A percentile compares a stretch with the other conserved stretches of the same genome.
These are phyloP conservation scores for Agapornis canus DNA, from an alignment of 2,797 vertebrate genomes.

Conservation along the genomic window DNA sequence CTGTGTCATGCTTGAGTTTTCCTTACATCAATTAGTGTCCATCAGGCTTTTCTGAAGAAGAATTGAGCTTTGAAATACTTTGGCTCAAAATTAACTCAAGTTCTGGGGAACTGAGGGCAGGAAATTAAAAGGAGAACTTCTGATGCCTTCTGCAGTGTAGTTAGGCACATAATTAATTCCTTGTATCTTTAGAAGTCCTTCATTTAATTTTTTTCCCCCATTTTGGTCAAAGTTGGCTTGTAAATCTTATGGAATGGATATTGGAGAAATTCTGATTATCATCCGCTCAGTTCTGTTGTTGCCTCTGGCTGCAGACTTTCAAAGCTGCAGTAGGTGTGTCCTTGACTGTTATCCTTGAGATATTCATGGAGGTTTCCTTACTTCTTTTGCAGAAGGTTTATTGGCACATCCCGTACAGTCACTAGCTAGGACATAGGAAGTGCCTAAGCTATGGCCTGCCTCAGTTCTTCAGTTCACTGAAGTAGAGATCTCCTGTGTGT, in stretches of 20 bases:
- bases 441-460: not conserved
- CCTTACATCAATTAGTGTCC: not conserved
- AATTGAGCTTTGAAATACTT: not conserved
- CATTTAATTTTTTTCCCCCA: not conserved
- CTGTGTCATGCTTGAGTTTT: not conserved
- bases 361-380: not conserved
- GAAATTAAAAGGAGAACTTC: conserved; percentile 1
- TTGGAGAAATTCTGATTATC: not conserved
- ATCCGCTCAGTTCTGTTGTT: not conserved
- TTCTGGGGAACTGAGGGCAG: not conserved
- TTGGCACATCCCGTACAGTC: not conserved
- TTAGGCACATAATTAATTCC: not conserved
- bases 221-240: not conserved
- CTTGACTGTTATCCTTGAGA: not conserved
- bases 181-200: not conserved
- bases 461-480: not conserved
- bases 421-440: not conserved
- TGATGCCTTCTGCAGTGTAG: not conserved
- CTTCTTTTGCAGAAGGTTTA: not conserved
- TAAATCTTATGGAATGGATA: not conserved
- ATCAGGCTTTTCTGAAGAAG: not conserved
- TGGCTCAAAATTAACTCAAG: not conserved
- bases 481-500: not conserved
- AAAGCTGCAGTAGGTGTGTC: not conserved
- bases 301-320: not conserved